Percentiles rank a stretch among this genome's conserved stretches.
These are phyloP conservation scores for Mactromeris polynyma DNA, from an alignment of 2,888 invertebrate species.

Conservation along the genomic window DNA sequence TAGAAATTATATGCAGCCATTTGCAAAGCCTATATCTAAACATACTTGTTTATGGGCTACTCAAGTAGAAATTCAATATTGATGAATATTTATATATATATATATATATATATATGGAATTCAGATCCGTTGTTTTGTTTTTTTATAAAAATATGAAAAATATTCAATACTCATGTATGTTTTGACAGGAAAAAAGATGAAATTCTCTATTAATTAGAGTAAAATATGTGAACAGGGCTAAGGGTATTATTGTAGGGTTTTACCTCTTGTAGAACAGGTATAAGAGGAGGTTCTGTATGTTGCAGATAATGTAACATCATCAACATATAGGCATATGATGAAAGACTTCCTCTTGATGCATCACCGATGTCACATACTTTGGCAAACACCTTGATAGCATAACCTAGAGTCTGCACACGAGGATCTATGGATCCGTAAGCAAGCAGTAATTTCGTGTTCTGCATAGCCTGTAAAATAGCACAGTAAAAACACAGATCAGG, in stretches of 20 bases:
- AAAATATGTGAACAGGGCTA: too few species aligned
- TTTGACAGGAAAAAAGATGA: too few species aligned
- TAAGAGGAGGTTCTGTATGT: constrained; percentile 88
- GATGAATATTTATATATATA: too few species aligned
- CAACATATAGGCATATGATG: constrained; percentile 90
- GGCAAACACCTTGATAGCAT: constrained; percentile 89
- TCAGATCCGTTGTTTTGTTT: too few species aligned
- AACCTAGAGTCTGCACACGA: constrained; percentile 88
- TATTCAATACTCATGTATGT: too few species aligned
- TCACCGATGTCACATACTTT: constrained; percentile 89
- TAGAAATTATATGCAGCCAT: too few species aligned
- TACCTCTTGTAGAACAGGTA: constrained; percentile 90
- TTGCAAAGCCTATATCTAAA: too few species aligned
- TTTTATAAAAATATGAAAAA: too few species aligned
- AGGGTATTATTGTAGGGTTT: constrained; percentile 5
- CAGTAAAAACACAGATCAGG: background rate
- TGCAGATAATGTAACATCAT: constrained; percentile 90
- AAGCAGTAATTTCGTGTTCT: constrained; percentile 88
- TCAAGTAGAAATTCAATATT: too few species aligned
- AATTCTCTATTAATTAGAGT: too few species aligned
- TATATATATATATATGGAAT: too few species aligned
- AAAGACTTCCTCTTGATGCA: constrained; percentile 90
- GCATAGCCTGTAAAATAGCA: constrained; percentile 87
- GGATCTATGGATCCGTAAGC: constrained; percentile 89
- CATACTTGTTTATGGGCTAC: too few species aligned